Percentiles rank a stretch among this genome's conserved stretches.
Conservation (phyloP, 2,797 vertebrate species). For the Chelon auratus region DNA sequence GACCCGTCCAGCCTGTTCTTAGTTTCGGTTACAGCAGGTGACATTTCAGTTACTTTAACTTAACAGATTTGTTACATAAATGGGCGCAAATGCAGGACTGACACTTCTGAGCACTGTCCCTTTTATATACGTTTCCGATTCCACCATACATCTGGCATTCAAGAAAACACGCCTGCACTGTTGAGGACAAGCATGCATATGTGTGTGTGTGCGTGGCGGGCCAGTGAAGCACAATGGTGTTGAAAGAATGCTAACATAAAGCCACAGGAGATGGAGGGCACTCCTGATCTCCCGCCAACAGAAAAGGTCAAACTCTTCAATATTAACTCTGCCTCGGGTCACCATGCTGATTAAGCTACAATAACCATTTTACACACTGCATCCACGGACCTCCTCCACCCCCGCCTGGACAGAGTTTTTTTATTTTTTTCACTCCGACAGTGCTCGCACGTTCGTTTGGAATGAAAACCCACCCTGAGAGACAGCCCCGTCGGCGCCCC, state of each 20-base stretch:
- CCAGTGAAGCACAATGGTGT: slow-evolving; percentile 6
- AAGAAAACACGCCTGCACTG: neutral
- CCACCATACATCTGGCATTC: slow-evolving; percentile 18
- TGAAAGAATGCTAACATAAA: slow-evolving; percentile 63
- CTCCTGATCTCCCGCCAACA: slow-evolving; percentile 68
- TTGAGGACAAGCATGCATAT: neutral
- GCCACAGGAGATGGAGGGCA: slow-evolving; percentile 58
- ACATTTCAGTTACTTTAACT: slow-evolving; percentile 4
- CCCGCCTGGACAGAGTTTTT: slow-evolving; percentile 36
- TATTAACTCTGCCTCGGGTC: slow-evolving; percentile 78
- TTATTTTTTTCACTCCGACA: slow-evolving; percentile 5
- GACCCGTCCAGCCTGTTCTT: slow-evolving; percentile 35
- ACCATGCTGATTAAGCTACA: slow-evolving; percentile 78
- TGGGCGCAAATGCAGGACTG: slow-evolving; percentile 1
- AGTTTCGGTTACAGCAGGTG: slow-evolving; percentile 22
- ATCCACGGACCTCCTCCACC: slow-evolving; percentile 28
- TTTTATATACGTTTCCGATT: slow-evolving; percentile 15
- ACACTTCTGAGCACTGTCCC: neutral
- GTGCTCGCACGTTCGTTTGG: slow-evolving; percentile 74
- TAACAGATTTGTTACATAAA: slow-evolving; percentile 5
- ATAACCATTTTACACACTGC: slow-evolving; percentile 78
- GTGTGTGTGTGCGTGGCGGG: slow-evolving; percentile 2
- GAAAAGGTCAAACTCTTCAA: slow-evolving; percentile 82
- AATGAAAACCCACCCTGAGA: slow-evolving; percentile 73
- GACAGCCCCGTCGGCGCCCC: slow-evolving; percentile 69